Base-by-base conservation (phyloP, 2,888 invertebrate species). In the Corythucha ciliata region DNA sequence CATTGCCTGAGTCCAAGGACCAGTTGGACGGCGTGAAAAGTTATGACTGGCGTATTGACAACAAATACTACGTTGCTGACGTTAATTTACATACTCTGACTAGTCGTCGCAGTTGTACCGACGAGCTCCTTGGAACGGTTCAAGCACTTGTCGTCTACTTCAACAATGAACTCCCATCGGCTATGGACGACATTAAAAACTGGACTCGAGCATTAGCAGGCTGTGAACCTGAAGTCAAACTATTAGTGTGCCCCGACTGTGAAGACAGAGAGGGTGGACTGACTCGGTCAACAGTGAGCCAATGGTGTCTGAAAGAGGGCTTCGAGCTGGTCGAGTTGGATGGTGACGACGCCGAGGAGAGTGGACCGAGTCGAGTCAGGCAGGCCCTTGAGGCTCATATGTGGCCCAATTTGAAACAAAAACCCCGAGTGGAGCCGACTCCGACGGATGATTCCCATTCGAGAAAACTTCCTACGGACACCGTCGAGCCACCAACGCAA, bases 301-400 rank as follows among this genome's bases (percentile, higher is more conserved):
- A 75, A 56, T 83, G 83, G 83, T 83, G 82, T 66, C 68, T 80
- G 41, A 70, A 75, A 54, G 72, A 76, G 61, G 76, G 76, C 16
- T 83, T 78, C 70, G 83, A 83, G 64, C 68, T 83, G 48, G 75
- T 84, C 12, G 82, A 83, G 65, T 63, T 83, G 37, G 68, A 68
- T 52, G 70, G 70, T 40, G 67, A 68, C 42, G 77, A 78, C 60
- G 66, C 68, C 36, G 81, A 81, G 62, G 77, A 77, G 48, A 72
- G 72, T 58, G 83, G 83, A 3, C 74, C 80, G 12, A 74, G 77
- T 26, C 71, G 83, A 63, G 73, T 84, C 12, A 68, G 77, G 37
- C 81, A 83, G 69, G 81, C 81, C 39, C 67, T 85, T 26, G 77
- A 81, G 61, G 77, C 82, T 39, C 81, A 83, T 63, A 72, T 76